A percentile compares a stretch with the other conserved stretches of the same genome.
phyloP scores from a whole-genome alignment of 2,113 vertebrate species.

The Fregata magnificens region DNA sequence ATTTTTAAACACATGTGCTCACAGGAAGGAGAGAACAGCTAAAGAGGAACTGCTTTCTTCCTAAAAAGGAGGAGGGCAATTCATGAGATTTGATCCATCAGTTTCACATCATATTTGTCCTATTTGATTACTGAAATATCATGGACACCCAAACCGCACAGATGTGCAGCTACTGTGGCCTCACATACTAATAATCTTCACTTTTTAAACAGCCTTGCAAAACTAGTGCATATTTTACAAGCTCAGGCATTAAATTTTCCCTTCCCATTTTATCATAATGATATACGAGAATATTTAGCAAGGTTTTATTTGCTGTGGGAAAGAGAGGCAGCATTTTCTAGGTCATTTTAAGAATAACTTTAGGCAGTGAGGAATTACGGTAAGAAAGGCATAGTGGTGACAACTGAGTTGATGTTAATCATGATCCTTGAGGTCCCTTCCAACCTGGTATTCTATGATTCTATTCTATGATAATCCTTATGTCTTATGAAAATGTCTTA shows the following conservation, averaged over 20 bases:
- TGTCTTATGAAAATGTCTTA: too few species aligned
- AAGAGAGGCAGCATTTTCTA: constrained; percentile 43
- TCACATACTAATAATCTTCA: background rate
- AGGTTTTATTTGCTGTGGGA: constrained; percentile 35
- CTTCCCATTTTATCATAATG: background rate
- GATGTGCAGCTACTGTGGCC: background rate
- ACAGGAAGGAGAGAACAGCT: background rate
- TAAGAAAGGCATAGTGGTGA: constrained; percentile 21
- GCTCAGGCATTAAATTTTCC: background rate
- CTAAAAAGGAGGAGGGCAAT: background rate
- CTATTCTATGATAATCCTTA: background rate
- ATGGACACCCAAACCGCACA: background rate
- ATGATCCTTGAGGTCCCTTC: background rate
- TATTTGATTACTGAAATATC: background rate
- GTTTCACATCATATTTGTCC: rapidly evolving
- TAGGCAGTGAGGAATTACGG: constrained; percentile 5
- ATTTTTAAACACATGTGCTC: background rate
- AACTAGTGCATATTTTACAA: constrained; percentile 15
- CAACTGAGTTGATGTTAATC: constrained; percentile 18
- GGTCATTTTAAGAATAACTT: constrained; percentile 59
- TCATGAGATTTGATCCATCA: background rate
- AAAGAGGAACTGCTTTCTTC: background rate
- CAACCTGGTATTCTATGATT: too few species aligned
- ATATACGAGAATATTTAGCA: background rate
- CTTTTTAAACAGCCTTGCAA: background rate